Percentiles rank a stretch among this genome's conserved stretches.
Conservation (phyloP, 2,113 vertebrate genomes). For the Archocentrus centrarchus region DNA sequence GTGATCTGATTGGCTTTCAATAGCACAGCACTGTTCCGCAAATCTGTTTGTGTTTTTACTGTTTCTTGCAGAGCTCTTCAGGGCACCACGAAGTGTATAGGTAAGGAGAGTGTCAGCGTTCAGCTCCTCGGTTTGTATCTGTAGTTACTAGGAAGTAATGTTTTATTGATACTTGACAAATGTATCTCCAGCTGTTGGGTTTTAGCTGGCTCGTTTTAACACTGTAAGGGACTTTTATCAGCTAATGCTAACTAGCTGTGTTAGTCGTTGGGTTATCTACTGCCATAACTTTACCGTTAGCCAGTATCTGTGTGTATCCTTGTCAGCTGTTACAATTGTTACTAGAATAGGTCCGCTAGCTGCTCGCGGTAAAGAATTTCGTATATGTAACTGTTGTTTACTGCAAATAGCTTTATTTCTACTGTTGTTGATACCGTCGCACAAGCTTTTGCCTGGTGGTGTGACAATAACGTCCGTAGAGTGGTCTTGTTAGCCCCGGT, state of each 20-base stretch:
- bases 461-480: not conserved
- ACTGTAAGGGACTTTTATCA: not conserved
- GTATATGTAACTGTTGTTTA: not conserved
- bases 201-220: not conserved
- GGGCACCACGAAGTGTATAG: not conserved
- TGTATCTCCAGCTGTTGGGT: not conserved
- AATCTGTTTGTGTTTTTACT: constrained; percentile 64
- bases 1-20: constrained; percentile 52
- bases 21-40: constrained; percentile 62
- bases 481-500: not conserved
- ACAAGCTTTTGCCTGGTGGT: not conserved
- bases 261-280: constrained; percentile 37
- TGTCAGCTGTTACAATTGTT: constrained; percentile 31
- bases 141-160: fast-evolving
- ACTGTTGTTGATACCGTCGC: not conserved
- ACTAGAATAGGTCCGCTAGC: fast-evolving
- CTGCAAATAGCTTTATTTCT: not conserved
- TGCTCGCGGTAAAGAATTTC: not conserved
- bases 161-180: not conserved
- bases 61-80: constrained; percentile 9
- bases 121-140: constrained; percentile 37
- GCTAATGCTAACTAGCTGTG: constrained; percentile 60
- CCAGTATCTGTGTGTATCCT: not conserved
- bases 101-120: not conserved
- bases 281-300: constrained; percentile 22